phyloP scores from a whole-genome alignment of 2,113 vertebrate species.

The Psilopsiagon aymara region DNA sequence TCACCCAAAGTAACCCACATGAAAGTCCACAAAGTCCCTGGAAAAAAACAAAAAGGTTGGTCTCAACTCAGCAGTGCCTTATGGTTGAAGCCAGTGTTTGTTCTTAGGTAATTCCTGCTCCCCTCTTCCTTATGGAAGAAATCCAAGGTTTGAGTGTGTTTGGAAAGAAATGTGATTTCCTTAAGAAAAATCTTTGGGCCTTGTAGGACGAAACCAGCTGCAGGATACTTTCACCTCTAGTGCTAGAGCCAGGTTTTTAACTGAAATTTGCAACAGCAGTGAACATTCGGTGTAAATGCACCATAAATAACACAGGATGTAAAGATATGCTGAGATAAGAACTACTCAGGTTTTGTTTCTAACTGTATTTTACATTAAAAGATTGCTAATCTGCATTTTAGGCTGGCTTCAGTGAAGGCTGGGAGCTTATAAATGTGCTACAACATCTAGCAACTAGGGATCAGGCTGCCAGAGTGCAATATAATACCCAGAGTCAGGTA shows the following conservation, averaged over 20 bases:
- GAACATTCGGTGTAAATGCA: neutral
- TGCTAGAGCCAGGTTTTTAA: neutral
- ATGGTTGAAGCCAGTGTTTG: neutral
- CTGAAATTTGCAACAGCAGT: neutral
- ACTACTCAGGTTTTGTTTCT: neutral
- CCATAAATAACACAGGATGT: neutral
- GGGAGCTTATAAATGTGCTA: neutral
- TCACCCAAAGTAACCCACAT: neutral
- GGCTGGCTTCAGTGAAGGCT: neutral
- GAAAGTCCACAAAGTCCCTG: neutral
- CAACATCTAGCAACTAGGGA: neutral
- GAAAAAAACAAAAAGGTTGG: neutral
- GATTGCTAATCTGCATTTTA: constrained; percentile 12
- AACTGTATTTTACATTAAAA: neutral
- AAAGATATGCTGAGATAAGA: constrained; percentile 2
- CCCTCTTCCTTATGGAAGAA: neutral
- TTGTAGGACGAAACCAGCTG: neutral
- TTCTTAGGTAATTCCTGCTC: neutral
- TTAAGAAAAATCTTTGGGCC: neutral
- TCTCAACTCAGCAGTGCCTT: neutral
- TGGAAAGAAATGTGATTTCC: neutral
- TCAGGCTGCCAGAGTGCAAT: constrained; percentile 37
- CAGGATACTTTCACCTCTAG: neutral
- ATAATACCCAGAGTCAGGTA: neutral
- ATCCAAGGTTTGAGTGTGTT: neutral